Evolutionary conservation across 2,113 vertebrate species (phyloP), one percentile per base, ranked within the genome.

Genomic region (Platichthys stellatus): DNA sequence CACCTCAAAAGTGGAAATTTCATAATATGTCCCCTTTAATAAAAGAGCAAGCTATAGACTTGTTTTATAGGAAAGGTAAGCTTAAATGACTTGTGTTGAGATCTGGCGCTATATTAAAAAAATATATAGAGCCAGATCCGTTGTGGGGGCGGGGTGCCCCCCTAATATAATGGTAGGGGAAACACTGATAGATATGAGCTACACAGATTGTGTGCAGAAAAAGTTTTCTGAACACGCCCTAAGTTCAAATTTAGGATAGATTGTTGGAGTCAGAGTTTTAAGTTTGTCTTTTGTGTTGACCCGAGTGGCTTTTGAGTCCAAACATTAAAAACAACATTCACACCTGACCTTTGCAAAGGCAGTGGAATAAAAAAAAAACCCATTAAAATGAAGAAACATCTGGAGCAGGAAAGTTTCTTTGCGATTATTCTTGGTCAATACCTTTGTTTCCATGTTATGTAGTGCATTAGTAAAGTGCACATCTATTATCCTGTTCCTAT

Each of bases 401-500:
- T 17, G 43, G 43, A 28, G 5, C 23, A 31, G 2, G 15, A 17
- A 23, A 40, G 11, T 60, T 72, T 62, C 26, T 58, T 14, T 24
- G 20, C 54, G 14, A 18, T 15, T 65, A 17, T 15, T 49, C 5
- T 3, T 60, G 57, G 17, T 54, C n/a, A 80, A 40, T 31, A 8
- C 54, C 14, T 26, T n/a, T 51, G 5, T 66, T 13, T n/a, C n/a
- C 8, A 58, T 66, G 14, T 66, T 54, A 49, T 60, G 7, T 4
- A 28, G 7, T 61, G 17, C 54, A 51, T 76, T 73, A 35, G 26
- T 45, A 61, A 65, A 72, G 12, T 49, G 20, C n/a, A 24, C 23
- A 26, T 76, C 45, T 35, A 23, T 85, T 63, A 65, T 64, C 38
- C 24, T 31, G 45, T 49, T 73, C 43, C 59, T 64, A 71, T 67